Conservation (phyloP, 2,113 vertebrate genomes). For the Brevimyrus niger region DNA sequence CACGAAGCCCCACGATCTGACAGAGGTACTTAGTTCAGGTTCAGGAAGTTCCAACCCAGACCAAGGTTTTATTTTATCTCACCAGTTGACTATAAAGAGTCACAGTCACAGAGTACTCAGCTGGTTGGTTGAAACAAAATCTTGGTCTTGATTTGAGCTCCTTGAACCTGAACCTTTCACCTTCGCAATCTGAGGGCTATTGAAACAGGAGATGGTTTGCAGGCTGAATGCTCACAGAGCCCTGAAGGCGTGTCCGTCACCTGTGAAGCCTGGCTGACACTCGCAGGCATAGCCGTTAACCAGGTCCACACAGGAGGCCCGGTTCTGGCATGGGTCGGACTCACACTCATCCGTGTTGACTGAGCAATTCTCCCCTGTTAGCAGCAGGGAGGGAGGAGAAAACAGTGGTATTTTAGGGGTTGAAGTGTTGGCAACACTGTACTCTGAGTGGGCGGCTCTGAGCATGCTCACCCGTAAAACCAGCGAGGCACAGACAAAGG, state of each 20-base stretch:
- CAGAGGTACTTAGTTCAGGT: neutral
- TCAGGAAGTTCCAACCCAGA: neutral
- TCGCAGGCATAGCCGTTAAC: constrained; percentile 67
- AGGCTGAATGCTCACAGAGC: neutral
- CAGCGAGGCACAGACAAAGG: constrained; percentile 72
- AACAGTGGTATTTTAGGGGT: neutral
- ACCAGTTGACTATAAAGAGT: neutral
- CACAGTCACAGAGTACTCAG: neutral
- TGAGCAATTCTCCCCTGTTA: constrained; percentile 74
- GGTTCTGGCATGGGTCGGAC: constrained; percentile 72
- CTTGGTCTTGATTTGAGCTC: neutral
- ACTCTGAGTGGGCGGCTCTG: neutral
- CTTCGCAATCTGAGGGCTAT: neutral
- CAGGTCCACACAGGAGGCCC: constrained; percentile 69
- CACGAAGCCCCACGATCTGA: neutral
- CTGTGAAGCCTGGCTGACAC: constrained; percentile 72
- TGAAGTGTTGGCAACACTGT: neutral
- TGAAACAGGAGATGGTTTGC: neutral
- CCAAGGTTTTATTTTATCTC: neutral
- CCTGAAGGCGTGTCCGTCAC: constrained; percentile 42
- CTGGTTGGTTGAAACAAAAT: neutral
- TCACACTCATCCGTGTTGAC: constrained; percentile 75
- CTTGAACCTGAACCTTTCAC: neutral
- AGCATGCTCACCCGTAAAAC: constrained; percentile 67
- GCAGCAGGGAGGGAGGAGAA: neutral